phyloP scores from a whole-genome alignment of 1,140 invertebrate genomes.

The Sweltsa coloradensis region DNA sequence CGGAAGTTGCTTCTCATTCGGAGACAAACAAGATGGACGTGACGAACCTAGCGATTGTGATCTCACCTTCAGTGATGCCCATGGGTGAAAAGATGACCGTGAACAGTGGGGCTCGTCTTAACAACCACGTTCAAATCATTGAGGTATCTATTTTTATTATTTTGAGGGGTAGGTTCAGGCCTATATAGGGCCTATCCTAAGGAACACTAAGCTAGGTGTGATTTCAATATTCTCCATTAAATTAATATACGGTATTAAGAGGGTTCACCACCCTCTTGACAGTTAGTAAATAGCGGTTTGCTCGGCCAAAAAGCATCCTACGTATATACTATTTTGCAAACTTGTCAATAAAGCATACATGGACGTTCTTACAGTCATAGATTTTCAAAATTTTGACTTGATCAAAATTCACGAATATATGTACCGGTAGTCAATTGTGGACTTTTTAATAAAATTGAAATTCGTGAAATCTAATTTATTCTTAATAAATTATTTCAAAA shows the following conservation, averaged over 20 bases:
- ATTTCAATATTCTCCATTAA: not conserved
- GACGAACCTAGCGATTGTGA: constrained; percentile 64
- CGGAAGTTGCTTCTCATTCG: constrained; percentile 41
- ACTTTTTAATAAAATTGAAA: no score
- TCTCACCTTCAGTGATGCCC: constrained; percentile 76
- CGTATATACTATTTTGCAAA: not conserved
- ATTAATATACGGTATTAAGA: not conserved
- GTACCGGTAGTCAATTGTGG: not conserved
- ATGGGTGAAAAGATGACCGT: constrained; percentile 32
- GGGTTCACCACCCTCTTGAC: no score
- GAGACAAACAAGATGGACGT: constrained; percentile 69
- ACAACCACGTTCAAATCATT: constrained; percentile 46
- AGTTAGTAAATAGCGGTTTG: no score
- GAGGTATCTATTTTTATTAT: constrained; percentile 32
- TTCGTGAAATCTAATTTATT: no score
- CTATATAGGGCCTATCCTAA: no score
- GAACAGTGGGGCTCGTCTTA: constrained; percentile 32
- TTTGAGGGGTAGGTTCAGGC: no score
- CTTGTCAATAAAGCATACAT: no score
- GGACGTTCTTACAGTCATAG: no score
- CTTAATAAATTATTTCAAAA: no score
- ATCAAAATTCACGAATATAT: not conserved
- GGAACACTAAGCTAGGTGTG: no score
- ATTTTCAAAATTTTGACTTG: no score
- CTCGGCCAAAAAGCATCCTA: no score